Conservation (phyloP, 2,797 vertebrate genomes). For the Naso thynnoides region DNA sequence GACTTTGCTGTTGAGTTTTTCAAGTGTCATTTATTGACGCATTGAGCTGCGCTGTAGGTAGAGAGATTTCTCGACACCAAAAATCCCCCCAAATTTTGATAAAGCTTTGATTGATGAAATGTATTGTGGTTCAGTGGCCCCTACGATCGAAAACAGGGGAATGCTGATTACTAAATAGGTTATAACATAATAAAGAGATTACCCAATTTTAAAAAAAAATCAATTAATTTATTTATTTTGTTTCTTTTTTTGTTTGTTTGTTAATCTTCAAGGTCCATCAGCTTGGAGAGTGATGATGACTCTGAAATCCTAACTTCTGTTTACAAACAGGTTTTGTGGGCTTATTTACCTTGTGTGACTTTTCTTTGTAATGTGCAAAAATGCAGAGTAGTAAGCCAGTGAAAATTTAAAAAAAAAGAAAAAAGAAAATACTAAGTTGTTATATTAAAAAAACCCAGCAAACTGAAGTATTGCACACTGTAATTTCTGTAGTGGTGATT, state of each 20-base stretch:
- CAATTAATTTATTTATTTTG: too few species aligned
- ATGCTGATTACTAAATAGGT: background rate
- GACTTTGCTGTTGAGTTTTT: too few species aligned
- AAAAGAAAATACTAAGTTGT: background rate
- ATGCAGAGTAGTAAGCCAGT: background rate
- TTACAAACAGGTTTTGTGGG: background rate
- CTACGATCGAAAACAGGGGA: background rate
- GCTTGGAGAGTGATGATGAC: background rate
- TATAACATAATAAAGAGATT: background rate
- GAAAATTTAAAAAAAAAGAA: background rate
- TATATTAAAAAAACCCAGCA: background rate
- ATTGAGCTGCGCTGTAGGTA: too few species aligned
- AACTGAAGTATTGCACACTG: background rate
- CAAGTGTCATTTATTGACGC: too few species aligned
- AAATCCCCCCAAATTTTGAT: too few species aligned
- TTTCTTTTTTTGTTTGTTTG: too few species aligned
- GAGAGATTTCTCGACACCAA: too few species aligned
- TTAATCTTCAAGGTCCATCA: too few species aligned
- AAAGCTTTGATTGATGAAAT: background rate
- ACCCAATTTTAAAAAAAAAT: too few species aligned
- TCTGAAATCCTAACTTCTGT: background rate
- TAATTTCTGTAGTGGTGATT: background rate
- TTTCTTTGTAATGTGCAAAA: background rate
- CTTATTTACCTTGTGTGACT: background rate
- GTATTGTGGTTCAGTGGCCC: background rate